Percentiles rank a stretch among this genome's conserved stretches.
Evolutionary conservation across 2,888 invertebrate genomes (phyloP).

Genomic region (Pollenia amentaria): DNA sequence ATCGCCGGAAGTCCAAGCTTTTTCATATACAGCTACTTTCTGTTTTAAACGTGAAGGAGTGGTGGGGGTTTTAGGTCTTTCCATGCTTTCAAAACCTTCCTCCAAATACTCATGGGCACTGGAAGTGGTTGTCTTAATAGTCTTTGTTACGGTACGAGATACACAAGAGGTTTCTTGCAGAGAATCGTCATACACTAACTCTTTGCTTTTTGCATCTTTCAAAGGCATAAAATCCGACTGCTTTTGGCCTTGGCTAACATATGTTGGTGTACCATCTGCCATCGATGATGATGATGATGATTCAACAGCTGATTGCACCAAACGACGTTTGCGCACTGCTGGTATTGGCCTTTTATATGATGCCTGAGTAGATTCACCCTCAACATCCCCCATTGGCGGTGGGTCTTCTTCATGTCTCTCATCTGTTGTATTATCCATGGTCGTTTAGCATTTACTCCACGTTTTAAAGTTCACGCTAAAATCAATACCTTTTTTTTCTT

Average conservation of each 20-base stretch:
- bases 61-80: conserved; percentile 72
- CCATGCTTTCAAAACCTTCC: conserved; percentile 75
- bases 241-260: conserved; percentile 71
- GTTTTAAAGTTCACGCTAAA: conserved; percentile 43
- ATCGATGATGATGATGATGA: conserved; percentile 64
- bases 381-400: conserved; percentile 75
- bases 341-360: conserved; percentile 77
- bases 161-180: conserved; percentile 76
- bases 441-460: conserved; percentile 68
- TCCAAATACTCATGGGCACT: conserved; percentile 73
- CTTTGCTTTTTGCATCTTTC: conserved; percentile 27
- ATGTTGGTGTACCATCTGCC: conserved; percentile 52
- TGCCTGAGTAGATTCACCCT: conserved; percentile 52
- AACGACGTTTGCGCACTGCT: conserved; percentile 79
- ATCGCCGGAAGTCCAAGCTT: conserved; percentile 88
- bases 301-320: conserved; percentile 77
- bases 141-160: conserved; percentile 80
- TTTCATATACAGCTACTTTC: conserved; percentile 92
- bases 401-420: conserved; percentile 79
- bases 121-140: conserved; percentile 77
- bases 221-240: conserved; percentile 54
- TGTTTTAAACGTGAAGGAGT: conserved; percentile 87
- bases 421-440: conserved; percentile 82
- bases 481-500: conserved; percentile 17
- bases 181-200: conserved; percentile 39